Evolutionary conservation across 1,140 invertebrate genomes (phyloP).

Genomic region (Procambarus virginalis): DNA sequence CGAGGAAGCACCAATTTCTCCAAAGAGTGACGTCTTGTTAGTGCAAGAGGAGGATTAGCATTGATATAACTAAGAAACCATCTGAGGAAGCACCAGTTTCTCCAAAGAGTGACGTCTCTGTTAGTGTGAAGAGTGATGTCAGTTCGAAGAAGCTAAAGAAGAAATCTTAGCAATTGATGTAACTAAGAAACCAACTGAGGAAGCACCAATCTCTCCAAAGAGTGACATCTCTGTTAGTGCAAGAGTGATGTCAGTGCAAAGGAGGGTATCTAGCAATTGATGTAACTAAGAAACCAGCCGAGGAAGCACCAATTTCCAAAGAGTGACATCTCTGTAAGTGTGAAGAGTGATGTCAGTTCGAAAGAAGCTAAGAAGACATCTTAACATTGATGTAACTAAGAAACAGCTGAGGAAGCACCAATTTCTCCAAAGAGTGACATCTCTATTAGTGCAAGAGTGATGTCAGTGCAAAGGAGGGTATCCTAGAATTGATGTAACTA

Average conservation of each 20-base stretch:
- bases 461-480: neutral
- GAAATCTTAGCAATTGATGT: neutral
- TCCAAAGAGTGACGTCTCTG: constrained; percentile 54
- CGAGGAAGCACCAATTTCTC: constrained; percentile 14
- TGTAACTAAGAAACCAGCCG: neutral
- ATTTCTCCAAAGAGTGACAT: constrained; percentile 47
- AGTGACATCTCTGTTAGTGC: constrained; percentile 22
- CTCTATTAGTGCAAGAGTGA: constrained; percentile 47
- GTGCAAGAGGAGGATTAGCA: neutral
- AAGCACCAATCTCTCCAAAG: neutral
- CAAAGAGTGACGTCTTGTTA: constrained; percentile 16
- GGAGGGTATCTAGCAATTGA: neutral
- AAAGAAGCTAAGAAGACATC: constrained; percentile 46
- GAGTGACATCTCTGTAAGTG: constrained; percentile 32
- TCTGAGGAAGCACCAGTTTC: constrained; percentile 17
- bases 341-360: constrained; percentile 46
- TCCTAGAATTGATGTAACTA: neutral
- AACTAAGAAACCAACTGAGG: neutral
- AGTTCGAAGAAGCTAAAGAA: constrained; percentile 14
- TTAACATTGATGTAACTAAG: constrained; percentile 72
- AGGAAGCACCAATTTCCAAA: constrained; percentile 30
- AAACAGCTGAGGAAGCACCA: constrained; percentile 5
- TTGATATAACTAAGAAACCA: neutral
- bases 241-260: constrained; percentile 44
- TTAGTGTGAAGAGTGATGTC: constrained; percentile 56